Percentiles rank a stretch among this genome's conserved stretches.
Evolutionary conservation across 92 coral and sea anemone species (phyloP).

Genomic region (Phenganax stokvisi): DNA sequence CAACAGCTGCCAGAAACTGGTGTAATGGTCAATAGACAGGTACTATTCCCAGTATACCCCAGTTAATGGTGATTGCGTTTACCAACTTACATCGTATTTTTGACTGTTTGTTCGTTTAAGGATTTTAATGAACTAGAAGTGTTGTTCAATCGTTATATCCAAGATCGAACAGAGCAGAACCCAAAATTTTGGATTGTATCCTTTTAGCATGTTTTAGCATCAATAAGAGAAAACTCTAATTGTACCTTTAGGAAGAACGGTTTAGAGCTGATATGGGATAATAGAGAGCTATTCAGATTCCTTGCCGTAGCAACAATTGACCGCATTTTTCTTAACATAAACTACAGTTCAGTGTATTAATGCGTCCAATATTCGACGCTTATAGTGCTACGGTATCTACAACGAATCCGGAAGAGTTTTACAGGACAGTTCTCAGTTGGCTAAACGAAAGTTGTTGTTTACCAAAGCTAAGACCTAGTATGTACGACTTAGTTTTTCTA

Average conservation of each 20-base stretch:
- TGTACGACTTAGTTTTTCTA: neutral
- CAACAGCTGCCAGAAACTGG: constrained; percentile 96
- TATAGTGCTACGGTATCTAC: constrained; percentile 69
- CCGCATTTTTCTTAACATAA: constrained; percentile 47
- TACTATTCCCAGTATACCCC: neutral
- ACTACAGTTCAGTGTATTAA: constrained; percentile 70
- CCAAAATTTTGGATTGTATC: constrained; percentile 99
- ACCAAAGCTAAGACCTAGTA: constrained; percentile 93
- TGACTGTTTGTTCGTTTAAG: constrained; percentile 6
- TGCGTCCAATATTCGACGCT: constrained; percentile 86
- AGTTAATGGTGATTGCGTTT: neutral
- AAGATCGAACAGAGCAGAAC: constrained; percentile 78
- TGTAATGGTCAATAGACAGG: constrained; percentile 91
- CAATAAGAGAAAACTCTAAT: too few relatives aligned
- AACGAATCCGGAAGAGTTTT: constrained; percentile 74
- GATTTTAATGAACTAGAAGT: constrained; percentile 73
- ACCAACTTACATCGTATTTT: neutral
- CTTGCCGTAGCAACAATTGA: neutral
- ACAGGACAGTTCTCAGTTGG: constrained; percentile 78
- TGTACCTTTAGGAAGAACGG: neutral
- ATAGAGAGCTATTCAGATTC: neutral
- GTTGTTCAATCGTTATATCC: constrained; percentile 73
- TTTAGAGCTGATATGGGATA: too few relatives aligned
- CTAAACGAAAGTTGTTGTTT: constrained; percentile 81
- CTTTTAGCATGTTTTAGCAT: constrained; percentile 29